Evolutionary conservation across 2,113 vertebrate genomes (phyloP).

Genomic region (Calidris pygmaea): DNA sequence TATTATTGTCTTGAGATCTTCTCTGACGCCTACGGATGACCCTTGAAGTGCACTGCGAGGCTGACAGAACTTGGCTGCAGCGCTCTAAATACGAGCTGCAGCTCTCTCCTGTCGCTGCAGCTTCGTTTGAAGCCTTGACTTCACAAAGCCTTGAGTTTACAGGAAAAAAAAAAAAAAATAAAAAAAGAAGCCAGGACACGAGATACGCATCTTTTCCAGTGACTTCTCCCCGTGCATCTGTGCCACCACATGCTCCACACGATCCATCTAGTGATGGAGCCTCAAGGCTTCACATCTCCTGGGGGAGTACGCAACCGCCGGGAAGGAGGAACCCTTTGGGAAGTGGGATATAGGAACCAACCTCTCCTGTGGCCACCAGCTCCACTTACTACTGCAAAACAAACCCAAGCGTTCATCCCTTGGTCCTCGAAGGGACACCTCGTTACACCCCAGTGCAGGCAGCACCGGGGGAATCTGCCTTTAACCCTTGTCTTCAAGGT

Average conservation of each 20-base stretch:
- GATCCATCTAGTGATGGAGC: not conserved
- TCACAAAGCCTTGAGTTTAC: not conserved
- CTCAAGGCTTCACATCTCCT: accelerated
- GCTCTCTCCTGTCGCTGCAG: not conserved
- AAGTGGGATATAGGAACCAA: not conserved
- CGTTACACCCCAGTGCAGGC: accelerated
- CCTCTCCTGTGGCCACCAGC: not conserved
- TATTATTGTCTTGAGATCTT: constrained; percentile 61
- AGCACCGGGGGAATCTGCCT: not conserved
- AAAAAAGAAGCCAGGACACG: not conserved
- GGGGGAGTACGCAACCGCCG: accelerated
- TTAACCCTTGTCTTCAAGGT: not conserved
- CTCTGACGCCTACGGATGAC: constrained; percentile 49
- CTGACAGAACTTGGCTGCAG: not conserved
- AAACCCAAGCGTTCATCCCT: not conserved
- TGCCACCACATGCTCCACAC: accelerated
- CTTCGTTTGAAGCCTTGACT: not conserved
- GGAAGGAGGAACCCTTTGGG: not conserved
- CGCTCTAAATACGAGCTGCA: not conserved
- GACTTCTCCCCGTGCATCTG: not conserved
- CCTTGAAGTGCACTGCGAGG: not conserved
- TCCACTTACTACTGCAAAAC: not conserved
- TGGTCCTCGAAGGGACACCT: not conserved
- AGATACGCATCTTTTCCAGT: not conserved
- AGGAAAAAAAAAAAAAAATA: not conserved